Conservation (phyloP, 2,113 vertebrate species). For the Naja naja region DNA sequence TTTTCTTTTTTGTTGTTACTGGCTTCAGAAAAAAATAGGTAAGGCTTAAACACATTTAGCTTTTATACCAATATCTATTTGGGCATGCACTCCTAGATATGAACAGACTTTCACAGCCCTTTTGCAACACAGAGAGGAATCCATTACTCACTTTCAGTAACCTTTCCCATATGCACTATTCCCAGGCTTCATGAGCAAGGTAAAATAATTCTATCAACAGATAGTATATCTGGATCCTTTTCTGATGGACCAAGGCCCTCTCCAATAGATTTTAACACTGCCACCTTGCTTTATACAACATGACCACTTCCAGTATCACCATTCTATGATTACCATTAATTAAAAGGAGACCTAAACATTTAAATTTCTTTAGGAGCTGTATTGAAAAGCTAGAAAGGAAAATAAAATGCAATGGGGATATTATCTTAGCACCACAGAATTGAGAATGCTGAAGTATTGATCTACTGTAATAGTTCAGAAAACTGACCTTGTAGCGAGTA, state of each 20-base stretch:
- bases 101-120: not conserved
- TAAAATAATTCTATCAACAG: not conserved
- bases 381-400: not conserved
- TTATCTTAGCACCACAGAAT: not conserved
- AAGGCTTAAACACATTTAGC: not conserved
- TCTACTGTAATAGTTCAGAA: not conserved
- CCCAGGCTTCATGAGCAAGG: not conserved
- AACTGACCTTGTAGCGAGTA: not conserved
- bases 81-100: not conserved
- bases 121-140: not conserved
- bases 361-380: not conserved
- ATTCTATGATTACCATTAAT: not conserved
- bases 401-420: not conserved
- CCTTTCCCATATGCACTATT: not conserved
- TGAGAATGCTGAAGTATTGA: not conserved
- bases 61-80: not conserved
- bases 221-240: not conserved
- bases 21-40: not conserved
- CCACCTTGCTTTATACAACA: not conserved
- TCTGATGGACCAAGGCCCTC: not conserved
- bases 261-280: not conserved
- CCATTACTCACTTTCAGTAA: not conserved
- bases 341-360: not conserved
- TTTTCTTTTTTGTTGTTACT: not conserved
- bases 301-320: not conserved